These are phyloP conservation scores for Plecturocebus donacophilus DNA, from an alignment of 2,113 vertebrate species.

Conservation along the genomic window DNA sequence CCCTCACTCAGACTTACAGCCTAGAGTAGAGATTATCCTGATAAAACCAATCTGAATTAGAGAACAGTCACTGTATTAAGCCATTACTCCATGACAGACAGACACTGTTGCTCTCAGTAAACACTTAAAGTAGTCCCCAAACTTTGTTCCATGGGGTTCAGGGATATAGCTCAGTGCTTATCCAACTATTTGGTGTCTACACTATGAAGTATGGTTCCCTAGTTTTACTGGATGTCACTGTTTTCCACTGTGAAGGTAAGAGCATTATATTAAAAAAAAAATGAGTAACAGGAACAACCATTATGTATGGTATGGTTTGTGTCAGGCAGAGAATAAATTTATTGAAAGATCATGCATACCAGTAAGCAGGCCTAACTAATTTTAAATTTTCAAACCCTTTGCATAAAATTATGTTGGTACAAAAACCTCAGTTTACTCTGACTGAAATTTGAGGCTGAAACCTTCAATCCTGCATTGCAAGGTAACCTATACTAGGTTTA, in stretches of 20 bases:
- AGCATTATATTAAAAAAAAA: background rate
- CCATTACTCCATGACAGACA: background rate
- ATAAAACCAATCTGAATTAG: background rate
- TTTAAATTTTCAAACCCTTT: background rate
- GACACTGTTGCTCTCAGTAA: background rate
- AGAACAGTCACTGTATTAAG: background rate
- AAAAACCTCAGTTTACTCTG: background rate
- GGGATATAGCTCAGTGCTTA: background rate
- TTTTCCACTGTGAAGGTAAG: background rate
- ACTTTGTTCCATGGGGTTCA: background rate
- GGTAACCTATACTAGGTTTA: background rate
- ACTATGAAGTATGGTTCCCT: background rate
- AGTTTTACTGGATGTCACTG: background rate
- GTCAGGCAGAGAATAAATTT: background rate
- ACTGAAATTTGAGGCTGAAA: background rate
- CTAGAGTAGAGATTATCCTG: background rate
- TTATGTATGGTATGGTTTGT: background rate
- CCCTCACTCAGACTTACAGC: background rate
- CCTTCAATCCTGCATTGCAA: background rate
- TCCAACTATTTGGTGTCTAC: background rate
- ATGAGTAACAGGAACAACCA: background rate
- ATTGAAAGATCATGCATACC: background rate
- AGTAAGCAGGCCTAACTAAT: background rate
- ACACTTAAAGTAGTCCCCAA: background rate
- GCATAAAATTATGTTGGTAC: background rate